Percentiles rank a stretch among this genome's conserved stretches.
Conservation (phyloP, 2,888 invertebrate genomes). For the Cylloceria caligata region DNA sequence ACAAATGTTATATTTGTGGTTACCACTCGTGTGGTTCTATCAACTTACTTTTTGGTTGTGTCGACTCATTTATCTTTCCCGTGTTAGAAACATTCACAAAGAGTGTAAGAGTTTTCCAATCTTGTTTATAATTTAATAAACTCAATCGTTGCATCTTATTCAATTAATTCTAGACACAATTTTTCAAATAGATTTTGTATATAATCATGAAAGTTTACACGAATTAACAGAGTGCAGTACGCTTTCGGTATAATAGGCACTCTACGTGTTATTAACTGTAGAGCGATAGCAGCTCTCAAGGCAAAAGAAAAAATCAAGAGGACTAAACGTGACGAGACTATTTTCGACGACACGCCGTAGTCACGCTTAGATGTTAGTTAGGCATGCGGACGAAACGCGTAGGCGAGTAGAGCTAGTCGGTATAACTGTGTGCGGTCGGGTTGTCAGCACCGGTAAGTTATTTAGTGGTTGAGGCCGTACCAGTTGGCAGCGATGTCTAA, state of each 20-base stretch:
- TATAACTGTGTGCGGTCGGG: conserved; percentile 79
- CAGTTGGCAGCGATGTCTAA: conserved; percentile 83
- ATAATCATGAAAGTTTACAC: not conserved
- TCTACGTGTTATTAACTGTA: conserved; percentile 4
- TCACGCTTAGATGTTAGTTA: conserved; percentile 64
- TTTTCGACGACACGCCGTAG: conserved; percentile 38
- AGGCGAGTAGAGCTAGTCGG: conserved; percentile 43
- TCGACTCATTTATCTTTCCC: no score
- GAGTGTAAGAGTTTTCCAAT: no score
- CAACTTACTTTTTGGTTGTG: no score
- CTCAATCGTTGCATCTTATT: no score
- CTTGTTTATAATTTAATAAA: no score
- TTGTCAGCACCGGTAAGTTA: conserved; percentile 84
- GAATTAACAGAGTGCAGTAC: no score
- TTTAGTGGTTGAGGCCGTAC: conserved; percentile 82
- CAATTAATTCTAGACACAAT: no score
- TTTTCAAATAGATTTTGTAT: no score
- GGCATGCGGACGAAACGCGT: conserved; percentile 63
- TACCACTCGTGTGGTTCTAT: no score
- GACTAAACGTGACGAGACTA: conserved; percentile 59
- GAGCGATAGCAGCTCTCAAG: conserved; percentile 15
- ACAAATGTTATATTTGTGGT: no score
- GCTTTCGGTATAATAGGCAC: not conserved
- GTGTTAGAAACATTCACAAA: no score
- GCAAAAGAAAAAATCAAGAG: conserved; percentile 29